Conservation (phyloP, 2,113 vertebrate genomes). For the Paralichthys olivaceus region DNA sequence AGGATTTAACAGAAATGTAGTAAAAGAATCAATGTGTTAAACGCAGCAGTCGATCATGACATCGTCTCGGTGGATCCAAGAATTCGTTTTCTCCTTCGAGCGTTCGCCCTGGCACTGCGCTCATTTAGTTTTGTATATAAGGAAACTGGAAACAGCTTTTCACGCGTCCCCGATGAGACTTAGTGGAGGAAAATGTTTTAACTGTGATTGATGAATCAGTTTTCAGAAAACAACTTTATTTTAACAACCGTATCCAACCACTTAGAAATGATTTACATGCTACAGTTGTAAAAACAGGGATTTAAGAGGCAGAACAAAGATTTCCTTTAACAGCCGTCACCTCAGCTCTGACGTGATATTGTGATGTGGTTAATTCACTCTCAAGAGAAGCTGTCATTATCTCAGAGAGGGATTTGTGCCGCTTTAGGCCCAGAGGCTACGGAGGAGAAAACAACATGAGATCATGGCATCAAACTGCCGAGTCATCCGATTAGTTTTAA, state of each 20-base stretch:
- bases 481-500: conserved; percentile 8
- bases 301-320: not conserved
- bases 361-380: not conserved
- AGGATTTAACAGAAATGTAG: too few species aligned
- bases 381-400: not conserved
- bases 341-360: not conserved
- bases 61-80: too few species aligned
- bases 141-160: too few species aligned
- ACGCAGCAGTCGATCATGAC: too few species aligned
- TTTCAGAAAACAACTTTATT: not conserved
- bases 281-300: not conserved
- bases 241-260: not conserved
- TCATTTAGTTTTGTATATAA: too few species aligned
- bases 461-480: not conserved
- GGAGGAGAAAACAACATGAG: not conserved
- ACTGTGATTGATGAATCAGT: too few species aligned
- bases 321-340: not conserved
- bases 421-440: not conserved
- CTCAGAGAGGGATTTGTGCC: not conserved
- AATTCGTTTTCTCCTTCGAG: too few species aligned
- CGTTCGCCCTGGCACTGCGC: too few species aligned
- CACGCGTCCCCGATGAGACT: too few species aligned
- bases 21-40: too few species aligned
- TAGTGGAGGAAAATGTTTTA: too few species aligned
- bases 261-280: not conserved